These are phyloP conservation scores for Argya squamiceps DNA, from an alignment of 2,797 vertebrate species.

Conservation along the genomic window DNA sequence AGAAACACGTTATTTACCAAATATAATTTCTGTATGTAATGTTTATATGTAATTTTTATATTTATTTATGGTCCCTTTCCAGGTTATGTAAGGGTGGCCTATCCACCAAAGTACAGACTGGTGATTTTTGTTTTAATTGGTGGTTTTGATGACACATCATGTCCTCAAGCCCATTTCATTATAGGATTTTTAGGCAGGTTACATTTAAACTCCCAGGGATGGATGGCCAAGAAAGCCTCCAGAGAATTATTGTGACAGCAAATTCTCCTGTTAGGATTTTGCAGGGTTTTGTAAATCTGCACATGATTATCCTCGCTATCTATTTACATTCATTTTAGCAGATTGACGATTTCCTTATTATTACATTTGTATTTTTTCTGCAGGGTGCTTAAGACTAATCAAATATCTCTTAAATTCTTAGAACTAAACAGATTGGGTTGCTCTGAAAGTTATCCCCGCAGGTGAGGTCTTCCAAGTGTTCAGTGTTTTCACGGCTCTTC, in stretches of 20 bases:
- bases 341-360: background rate
- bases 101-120: background rate
- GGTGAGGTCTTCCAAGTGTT: background rate
- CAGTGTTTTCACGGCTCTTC: background rate
- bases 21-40: background rate
- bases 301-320: background rate
- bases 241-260: background rate
- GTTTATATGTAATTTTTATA: background rate
- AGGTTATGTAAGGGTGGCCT: background rate
- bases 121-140: background rate
- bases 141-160: background rate
- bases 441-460: background rate
- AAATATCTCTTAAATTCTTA: background rate
- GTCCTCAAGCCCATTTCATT: background rate
- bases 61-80: background rate
- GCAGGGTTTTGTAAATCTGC: background rate
- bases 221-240: background rate
- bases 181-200: background rate
- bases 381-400: background rate
- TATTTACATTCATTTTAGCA: background rate
- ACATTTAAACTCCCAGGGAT: background rate
- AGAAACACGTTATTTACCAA: rapidly evolving
- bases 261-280: background rate
- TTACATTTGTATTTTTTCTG: background rate
- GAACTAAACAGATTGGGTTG: background rate